phyloP scores from a whole-genome alignment of 2,888 invertebrate genomes.

The Drosophila setosimentum region DNA sequence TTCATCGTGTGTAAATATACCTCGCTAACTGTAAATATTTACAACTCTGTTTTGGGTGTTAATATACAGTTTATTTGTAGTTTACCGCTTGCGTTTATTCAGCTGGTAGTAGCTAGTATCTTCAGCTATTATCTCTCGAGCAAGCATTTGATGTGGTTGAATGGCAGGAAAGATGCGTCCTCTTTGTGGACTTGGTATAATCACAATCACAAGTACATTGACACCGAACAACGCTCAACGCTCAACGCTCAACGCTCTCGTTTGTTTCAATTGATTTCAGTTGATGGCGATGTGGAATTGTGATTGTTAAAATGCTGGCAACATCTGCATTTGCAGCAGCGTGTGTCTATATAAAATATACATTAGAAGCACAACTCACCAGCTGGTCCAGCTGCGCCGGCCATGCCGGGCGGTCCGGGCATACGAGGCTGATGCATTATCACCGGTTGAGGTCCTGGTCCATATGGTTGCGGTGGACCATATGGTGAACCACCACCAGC shows the following conservation, averaged over 20 bases:
- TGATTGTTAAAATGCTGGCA: slow-evolving; percentile 1
- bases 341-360: neutral
- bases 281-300: slow-evolving; percentile 11
- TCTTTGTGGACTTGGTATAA: slow-evolving; percentile 41
- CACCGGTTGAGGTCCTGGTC: slow-evolving; percentile 72
- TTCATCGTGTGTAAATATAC: slow-evolving; percentile 17
- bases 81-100: slow-evolving; percentile 9
- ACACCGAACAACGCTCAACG: slow-evolving; percentile 27
- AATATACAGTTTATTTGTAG: slow-evolving; percentile 30
- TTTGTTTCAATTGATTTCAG: slow-evolving; percentile 27
- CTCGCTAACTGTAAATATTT: slow-evolving; percentile 34
- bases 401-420: slow-evolving; percentile 58
- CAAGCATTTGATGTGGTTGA: slow-evolving; percentile 22
- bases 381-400: slow-evolving; percentile 47
- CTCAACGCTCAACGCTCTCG: slow-evolving; percentile 24
- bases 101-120: neutral
- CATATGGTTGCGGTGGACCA: slow-evolving; percentile 50
- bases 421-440: slow-evolving; percentile 82
- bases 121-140: neutral
- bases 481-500: slow-evolving; percentile 33
- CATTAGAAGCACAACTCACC: slow-evolving; percentile 41
- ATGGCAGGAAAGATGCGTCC: slow-evolving; percentile 10
- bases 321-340: neutral
- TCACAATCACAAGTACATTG: slow-evolving; percentile 54
- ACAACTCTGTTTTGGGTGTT: slow-evolving; percentile 29